Conservation (phyloP, 2,888 invertebrate species). For the Odontocolon sp. region DNA sequence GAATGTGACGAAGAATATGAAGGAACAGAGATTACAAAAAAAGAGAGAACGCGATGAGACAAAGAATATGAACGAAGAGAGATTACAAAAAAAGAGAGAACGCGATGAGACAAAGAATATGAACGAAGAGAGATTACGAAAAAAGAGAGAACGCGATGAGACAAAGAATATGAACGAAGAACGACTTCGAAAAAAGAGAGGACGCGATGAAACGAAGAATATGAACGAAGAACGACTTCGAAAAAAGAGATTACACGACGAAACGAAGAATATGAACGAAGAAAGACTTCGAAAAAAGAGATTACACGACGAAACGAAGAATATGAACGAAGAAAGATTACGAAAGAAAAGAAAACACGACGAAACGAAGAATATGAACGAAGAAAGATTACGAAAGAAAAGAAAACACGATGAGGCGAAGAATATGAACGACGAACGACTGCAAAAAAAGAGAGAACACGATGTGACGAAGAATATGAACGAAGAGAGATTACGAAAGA, state of each 20-base stretch:
- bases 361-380: background rate
- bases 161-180: background rate
- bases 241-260: background rate
- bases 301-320: background rate
- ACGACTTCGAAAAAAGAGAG: background rate
- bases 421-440: background rate
- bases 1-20: background rate
- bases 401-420: background rate
- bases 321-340: background rate
- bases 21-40: background rate
- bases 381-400: background rate
- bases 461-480: background rate
- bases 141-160: background rate
- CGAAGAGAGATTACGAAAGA: background rate
- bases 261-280: background rate
- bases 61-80: background rate
- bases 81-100: background rate
- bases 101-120: background rate
- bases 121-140: background rate
- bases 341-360: background rate
- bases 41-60: background rate
- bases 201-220: background rate
- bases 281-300: background rate
- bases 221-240: background rate
- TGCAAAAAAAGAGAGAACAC: background rate